Evolutionary conservation across 37 sponge, comb jelly and placozoan genomes (phyloP).

Genomic region (Corticium candelabrum): DNA sequence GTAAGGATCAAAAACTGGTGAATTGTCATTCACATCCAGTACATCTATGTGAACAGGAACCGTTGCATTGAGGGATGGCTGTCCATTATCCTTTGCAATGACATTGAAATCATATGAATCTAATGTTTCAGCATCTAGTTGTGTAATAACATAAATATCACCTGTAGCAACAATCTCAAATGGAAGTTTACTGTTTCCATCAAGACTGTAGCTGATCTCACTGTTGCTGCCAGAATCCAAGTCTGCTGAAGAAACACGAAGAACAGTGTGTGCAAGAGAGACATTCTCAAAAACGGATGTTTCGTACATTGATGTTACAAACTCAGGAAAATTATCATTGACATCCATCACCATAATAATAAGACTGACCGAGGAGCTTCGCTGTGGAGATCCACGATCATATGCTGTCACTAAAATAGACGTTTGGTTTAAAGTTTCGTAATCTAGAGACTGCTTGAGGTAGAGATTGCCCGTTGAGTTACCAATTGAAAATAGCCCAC

Average conservation of each 20-base stretch:
- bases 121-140: background rate
- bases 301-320: background rate
- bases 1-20: background rate
- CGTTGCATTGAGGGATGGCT: background rate
- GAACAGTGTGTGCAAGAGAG: background rate
- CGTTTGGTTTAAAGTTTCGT: constrained; percentile 18
- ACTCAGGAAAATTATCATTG: constrained; percentile 55
- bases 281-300: background rate
- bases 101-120: background rate
- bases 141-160: background rate
- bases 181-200: background rate
- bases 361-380: constrained; percentile 11
- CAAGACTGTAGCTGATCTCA: background rate
- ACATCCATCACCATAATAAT: constrained; percentile 31
- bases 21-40: background rate
- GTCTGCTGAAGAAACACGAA: background rate
- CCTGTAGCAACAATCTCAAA: background rate
- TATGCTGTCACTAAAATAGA: constrained; percentile 25
- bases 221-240: background rate
- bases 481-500: constrained; percentile 11
- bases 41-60: background rate
- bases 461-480: constrained; percentile 16
- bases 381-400: constrained; percentile 29
- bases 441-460: constrained; percentile 40
- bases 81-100: background rate